Conservation (phyloP, 2,797 vertebrate species). For the Podarcis lilfordi region DNA sequence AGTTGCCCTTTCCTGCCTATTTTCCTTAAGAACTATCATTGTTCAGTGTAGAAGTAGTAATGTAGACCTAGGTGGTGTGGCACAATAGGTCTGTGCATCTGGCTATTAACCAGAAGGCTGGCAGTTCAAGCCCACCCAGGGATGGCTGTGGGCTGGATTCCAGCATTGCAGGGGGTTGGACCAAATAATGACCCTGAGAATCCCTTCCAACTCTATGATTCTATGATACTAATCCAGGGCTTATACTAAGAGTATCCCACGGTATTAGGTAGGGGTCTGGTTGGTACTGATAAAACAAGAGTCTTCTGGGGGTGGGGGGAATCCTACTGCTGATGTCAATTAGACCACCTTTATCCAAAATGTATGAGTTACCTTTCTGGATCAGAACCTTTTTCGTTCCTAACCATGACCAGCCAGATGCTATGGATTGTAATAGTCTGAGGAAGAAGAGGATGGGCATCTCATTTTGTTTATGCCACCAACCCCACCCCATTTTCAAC, state of each 20-base stretch:
- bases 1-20: background rate
- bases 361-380: background rate
- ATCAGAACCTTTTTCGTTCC: background rate
- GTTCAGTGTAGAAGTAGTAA: background rate
- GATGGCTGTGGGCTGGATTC: no score
- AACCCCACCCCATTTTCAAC: no score
- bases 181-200: no score
- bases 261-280: background rate
- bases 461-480: no score
- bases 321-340: no score
- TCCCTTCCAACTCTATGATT: no score
- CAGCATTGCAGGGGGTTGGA: no score
- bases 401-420: background rate
- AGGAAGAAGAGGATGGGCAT: no score
- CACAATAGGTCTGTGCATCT: no score
- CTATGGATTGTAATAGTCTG: background rate
- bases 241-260: background rate
- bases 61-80: no score
- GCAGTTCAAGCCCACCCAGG: no score
- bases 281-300: background rate
- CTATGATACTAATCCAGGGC: background rate
- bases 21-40: background rate
- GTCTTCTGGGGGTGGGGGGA: background rate
- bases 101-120: no score
- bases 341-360: background rate